Evolutionary conservation across 1,140 invertebrate genomes (phyloP).

Genomic region (Heliothis virescens): DNA sequence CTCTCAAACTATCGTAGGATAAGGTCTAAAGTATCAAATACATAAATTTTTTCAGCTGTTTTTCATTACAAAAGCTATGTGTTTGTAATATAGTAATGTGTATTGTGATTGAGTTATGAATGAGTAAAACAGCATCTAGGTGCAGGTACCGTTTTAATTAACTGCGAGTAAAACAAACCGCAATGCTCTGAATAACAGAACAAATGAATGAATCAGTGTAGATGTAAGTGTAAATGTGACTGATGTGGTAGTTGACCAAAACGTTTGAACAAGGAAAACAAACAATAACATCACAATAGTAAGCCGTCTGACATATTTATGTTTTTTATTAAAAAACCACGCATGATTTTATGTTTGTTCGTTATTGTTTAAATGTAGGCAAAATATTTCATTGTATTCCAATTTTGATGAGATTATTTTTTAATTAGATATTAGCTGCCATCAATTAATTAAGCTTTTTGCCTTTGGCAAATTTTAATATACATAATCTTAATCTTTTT

Average conservation of each 20-base stretch:
- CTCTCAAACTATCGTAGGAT: background rate
- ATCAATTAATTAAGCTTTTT: too few relatives aligned
- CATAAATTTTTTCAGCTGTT: background rate
- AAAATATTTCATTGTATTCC: background rate
- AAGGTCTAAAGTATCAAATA: background rate
- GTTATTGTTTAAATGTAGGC: background rate
- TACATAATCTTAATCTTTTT: too few relatives aligned
- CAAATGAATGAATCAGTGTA: constrained; percentile 28
- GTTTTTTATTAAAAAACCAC: background rate
- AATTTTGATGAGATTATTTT: background rate
- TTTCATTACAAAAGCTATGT: background rate
- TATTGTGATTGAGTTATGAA: background rate
- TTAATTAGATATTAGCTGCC: too few relatives aligned
- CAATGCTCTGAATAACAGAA: constrained; percentile 20
- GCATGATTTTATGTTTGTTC: background rate
- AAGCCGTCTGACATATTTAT: constrained; percentile 9
- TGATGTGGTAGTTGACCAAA: background rate
- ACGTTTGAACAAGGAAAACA: background rate
- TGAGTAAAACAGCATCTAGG: background rate
- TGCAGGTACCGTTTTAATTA: background rate
- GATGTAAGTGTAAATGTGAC: constrained; percentile 14
- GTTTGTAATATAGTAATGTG: too few relatives aligned
- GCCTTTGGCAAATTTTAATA: background rate
- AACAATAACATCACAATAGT: background rate
- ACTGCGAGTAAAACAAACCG: background rate